These are phyloP conservation scores for Apostichopus californicus DNA, from an alignment of 35 echinoderm and acorn worm genomes.

Conservation along the genomic window DNA sequence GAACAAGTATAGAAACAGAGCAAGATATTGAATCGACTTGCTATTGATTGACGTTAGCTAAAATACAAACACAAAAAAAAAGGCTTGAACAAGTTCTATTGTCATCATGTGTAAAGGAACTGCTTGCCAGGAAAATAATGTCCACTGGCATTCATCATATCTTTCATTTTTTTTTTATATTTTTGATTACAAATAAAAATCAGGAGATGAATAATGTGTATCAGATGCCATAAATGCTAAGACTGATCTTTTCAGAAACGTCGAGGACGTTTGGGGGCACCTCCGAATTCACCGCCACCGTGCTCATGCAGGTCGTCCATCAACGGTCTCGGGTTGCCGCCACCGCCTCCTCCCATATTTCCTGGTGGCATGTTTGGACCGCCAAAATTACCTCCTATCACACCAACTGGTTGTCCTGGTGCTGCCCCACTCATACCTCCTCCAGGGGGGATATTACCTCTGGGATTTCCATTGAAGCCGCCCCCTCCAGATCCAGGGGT, in stretches of 20 bases:
- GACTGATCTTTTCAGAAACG: neutral
- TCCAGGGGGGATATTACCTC: slow-evolving; percentile 16
- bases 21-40: too few species aligned
- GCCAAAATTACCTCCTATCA: slow-evolving; percentile 27
- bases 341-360: slow-evolving; percentile 20
- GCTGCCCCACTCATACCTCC: slow-evolving; percentile 19
- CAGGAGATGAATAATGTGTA: neutral
- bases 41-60: too few species aligned
- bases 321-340: slow-evolving; percentile 33
- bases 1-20: too few species aligned
- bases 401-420: slow-evolving; percentile 37
- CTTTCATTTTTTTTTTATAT: neutral
- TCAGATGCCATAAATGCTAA: neutral
- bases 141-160: neutral
- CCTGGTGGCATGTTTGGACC: slow-evolving; percentile 25
- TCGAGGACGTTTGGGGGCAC: neutral
- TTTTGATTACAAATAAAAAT: too few species aligned
- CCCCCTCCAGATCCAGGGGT: slow-evolving; percentile 16
- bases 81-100: neutral
- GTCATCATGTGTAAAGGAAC: neutral
- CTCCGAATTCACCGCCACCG: neutral
- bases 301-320: slow-evolving; percentile 22
- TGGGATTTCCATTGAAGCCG: slow-evolving; percentile 36
- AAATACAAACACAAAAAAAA: too few species aligned
- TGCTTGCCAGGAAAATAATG: neutral